A percentile compares a stretch with the other conserved stretches of the same genome.
Conservation (phyloP, 2,888 invertebrate species). For the Lacanobia oleracea region DNA sequence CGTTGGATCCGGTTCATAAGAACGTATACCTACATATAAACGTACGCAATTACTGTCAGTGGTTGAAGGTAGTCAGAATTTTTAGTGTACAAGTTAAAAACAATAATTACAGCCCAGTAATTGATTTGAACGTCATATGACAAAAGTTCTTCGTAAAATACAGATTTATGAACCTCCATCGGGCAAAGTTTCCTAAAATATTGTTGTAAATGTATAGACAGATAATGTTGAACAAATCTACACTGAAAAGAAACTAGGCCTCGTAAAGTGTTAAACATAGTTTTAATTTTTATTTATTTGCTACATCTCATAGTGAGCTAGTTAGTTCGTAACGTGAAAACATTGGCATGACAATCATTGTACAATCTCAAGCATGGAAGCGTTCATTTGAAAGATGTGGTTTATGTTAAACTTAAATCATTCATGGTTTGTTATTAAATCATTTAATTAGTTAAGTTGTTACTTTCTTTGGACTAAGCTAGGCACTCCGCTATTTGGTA, state of each 20-base stretch:
- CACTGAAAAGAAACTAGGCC: constrained; percentile 60
- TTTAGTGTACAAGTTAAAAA: neutral
- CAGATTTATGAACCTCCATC: neutral
- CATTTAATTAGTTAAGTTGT: constrained; percentile 48
- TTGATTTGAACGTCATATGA: neutral
- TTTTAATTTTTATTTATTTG: constrained; percentile 75
- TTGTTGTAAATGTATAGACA: neutral
- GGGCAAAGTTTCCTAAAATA: neutral
- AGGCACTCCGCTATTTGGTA: constrained; percentile 59
- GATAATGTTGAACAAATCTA: constrained; percentile 13
- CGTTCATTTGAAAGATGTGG: constrained; percentile 60
- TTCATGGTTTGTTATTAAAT: constrained; percentile 52
- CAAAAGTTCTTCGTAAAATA: neutral
- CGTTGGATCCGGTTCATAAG: neutral
- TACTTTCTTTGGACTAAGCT: constrained; percentile 47
- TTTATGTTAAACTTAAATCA: constrained; percentile 54
- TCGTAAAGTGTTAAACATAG: constrained; percentile 61
- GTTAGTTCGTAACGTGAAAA: constrained; percentile 66
- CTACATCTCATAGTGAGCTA: constrained; percentile 70
- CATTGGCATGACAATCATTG: constrained; percentile 69
- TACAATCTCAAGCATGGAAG: constrained; percentile 74
- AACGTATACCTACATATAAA: neutral
- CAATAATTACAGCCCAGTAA: neutral
- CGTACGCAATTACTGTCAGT: neutral
- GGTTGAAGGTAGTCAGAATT: neutral